phyloP scores from a whole-genome alignment of 1,140 invertebrate species.

The Delia radicum region DNA sequence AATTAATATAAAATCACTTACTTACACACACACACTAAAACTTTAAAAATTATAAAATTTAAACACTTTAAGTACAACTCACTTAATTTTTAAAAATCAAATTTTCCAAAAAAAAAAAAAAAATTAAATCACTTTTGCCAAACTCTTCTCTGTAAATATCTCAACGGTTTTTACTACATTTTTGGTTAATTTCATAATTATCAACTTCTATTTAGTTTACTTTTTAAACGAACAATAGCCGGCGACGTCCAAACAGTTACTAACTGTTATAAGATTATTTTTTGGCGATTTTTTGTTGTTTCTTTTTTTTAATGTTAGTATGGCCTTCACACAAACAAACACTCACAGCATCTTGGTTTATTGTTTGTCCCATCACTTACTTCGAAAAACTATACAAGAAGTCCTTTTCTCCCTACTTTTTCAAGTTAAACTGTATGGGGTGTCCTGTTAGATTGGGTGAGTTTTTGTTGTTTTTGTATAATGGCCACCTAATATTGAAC shows the following conservation, averaged over 20 bases:
- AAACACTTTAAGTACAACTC: neutral
- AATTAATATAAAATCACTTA: neutral
- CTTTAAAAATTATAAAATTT: neutral
- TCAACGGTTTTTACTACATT: neutral
- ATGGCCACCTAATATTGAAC: neutral
- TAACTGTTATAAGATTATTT: conserved; percentile 42
- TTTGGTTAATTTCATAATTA: neutral
- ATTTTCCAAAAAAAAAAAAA: too few relatives aligned
- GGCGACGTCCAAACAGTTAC: conserved; percentile 54
- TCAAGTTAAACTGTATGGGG: neutral
- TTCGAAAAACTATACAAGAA: neutral
- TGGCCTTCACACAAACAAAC: neutral
- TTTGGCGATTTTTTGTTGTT: neutral
- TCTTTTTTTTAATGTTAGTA: neutral
- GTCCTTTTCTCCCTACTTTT: neutral
- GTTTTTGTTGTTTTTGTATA: too few relatives aligned
- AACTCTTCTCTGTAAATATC: neutral
- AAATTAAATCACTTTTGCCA: neutral
- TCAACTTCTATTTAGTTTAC: conserved; percentile 4
- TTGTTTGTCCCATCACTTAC: neutral
- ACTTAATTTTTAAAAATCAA: neutral
- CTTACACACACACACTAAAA: neutral
- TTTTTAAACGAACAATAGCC: conserved; percentile 29
- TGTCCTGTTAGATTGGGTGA: neutral
- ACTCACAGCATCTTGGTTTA: neutral